Evolutionary conservation across 2,888 invertebrate genomes (phyloP).

Genomic region (Hirtodrosophila alboralis): DNA sequence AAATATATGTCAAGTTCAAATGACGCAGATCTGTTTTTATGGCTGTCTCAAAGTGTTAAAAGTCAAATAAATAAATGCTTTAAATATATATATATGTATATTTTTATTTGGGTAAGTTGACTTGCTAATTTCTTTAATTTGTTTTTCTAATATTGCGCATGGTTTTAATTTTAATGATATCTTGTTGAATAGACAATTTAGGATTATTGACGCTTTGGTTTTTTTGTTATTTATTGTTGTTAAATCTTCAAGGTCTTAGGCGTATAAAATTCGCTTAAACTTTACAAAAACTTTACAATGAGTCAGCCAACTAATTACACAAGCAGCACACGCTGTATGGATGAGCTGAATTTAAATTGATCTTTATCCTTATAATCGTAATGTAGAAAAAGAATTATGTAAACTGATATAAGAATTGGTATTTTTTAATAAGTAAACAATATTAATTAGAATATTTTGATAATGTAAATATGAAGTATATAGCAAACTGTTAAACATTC

Average conservation of each 20-base stretch:
- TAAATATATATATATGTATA: neutral
- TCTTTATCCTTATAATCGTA: conserved; percentile 5
- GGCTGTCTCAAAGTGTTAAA: conserved; percentile 57
- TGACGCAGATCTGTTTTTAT: conserved; percentile 36
- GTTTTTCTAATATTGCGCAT: conserved; percentile 13
- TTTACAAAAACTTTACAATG: conserved; percentile 20
- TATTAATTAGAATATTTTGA: too few relatives aligned
- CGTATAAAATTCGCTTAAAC: conserved; percentile 31
- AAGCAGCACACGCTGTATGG: conserved; percentile 7
- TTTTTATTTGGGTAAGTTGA: conserved; percentile 20
- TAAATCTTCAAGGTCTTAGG: conserved; percentile 38
- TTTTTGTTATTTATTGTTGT: conserved; percentile 22
- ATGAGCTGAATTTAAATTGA: conserved; percentile 12
- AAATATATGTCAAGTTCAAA: conserved; percentile 74
- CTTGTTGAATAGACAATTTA: conserved; percentile 31
- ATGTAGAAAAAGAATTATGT: neutral
- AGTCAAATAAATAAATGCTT: conserved; percentile 42
- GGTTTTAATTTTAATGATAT: conserved; percentile 19
- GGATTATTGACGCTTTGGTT: conserved; percentile 8
- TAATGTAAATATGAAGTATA: too few relatives aligned
- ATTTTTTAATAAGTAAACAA: too few relatives aligned
- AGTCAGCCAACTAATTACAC: conserved; percentile 21
- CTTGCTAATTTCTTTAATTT: conserved; percentile 67
- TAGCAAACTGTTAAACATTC: too few relatives aligned
- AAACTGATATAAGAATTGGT: too few relatives aligned